Percentiles rank a stretch among this genome's conserved stretches.
Evolutionary conservation across 2,797 vertebrate species (phyloP).

Genomic region (Microcaecilia unicolor): DNA sequence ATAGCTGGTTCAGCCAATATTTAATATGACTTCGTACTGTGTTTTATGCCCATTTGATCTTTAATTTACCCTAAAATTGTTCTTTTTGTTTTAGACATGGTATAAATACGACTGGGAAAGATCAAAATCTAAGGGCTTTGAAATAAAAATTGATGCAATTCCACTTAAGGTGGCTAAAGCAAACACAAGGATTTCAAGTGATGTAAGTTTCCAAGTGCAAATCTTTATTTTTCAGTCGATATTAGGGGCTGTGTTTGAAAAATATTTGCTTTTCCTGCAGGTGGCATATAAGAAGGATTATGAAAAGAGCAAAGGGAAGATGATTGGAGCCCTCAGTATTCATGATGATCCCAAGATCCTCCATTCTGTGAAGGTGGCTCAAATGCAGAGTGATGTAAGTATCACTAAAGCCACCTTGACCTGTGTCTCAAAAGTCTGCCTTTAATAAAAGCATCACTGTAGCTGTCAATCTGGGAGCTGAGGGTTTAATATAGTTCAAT

Average conservation of each 20-base stretch:
- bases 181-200: conserved; percentile 76
- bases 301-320: conserved; percentile 76
- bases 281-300: conserved; percentile 83
- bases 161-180: conserved; percentile 81
- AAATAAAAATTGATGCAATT: conserved; percentile 75
- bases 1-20: no score
- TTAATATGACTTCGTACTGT: no score
- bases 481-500: no score
- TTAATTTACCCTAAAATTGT: no score
- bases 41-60: no score
- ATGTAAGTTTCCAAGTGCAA: conserved; percentile 59
- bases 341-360: conserved; percentile 86
- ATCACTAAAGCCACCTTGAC: no score
- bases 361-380: conserved; percentile 78
- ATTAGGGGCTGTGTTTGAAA: background rate
- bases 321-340: conserved; percentile 81
- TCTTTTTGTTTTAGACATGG: conserved; percentile 55
- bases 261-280: conserved; percentile 36
- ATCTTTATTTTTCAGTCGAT: background rate
- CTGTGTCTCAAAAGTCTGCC: no score
- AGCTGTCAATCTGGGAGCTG: no score
- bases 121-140: conserved; percentile 77
- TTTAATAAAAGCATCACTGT: no score
- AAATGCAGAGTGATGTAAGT: conserved; percentile 83
- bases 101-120: conserved; percentile 86